phyloP scores from a whole-genome alignment of 2,797 vertebrate genomes.

The Sebastes cheni region DNA sequence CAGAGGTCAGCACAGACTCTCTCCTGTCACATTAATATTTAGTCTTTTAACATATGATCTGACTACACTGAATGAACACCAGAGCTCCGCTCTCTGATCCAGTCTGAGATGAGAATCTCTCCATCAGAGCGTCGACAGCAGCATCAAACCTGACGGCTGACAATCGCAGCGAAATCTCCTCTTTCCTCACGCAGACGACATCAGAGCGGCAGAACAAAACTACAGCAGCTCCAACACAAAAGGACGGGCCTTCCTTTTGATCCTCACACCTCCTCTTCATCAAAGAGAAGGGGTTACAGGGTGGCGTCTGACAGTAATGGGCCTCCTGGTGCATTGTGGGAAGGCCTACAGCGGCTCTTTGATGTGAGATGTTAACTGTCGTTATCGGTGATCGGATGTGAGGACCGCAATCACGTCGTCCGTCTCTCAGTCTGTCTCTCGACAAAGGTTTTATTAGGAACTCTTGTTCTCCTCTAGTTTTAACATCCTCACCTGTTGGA shows the following conservation, averaged over 20 bases:
- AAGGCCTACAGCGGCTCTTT: slow-evolving; percentile 18
- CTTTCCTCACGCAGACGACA: slow-evolving; percentile 10
- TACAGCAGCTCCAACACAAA: slow-evolving; percentile 30
- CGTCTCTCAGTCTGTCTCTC: not conserved
- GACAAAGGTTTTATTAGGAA: not conserved
- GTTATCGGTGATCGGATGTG: slow-evolving; percentile 19
- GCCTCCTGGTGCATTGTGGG: slow-evolving; percentile 54
- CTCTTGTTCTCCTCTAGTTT: not conserved
- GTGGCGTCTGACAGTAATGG: slow-evolving; percentile 47
- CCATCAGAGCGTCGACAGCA: not conserved
- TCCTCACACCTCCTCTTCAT: slow-evolving; percentile 34
- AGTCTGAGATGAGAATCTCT: not conserved
- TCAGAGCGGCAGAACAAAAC: slow-evolving; percentile 31
- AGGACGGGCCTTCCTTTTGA: slow-evolving; percentile 44
- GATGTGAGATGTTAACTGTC: slow-evolving; percentile 46
- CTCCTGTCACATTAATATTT: not conserved
- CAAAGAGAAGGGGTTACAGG: slow-evolving; percentile 43
- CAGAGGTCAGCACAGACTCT: not conserved
- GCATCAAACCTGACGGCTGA: not conserved
- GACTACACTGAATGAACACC: not conserved
- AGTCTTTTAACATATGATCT: not conserved
- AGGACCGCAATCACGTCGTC: not conserved
- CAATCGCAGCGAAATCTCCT: not conserved
- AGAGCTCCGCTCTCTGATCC: not conserved
- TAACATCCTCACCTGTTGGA: not conserved